phyloP scores from a whole-genome alignment of 92 coral and sea anemone genomes.

The Porites cylindrica region DNA sequence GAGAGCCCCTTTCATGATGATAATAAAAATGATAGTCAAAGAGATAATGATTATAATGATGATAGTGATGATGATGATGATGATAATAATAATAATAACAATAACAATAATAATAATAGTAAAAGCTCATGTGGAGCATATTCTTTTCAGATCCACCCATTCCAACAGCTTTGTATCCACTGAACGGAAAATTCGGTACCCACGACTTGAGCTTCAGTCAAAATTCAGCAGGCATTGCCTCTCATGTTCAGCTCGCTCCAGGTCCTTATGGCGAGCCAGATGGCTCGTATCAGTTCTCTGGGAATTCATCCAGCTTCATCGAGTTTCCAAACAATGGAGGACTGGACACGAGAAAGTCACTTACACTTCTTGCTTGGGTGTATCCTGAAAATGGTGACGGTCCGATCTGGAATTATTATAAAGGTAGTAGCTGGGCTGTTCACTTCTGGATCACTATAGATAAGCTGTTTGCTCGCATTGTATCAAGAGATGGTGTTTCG shows the following conservation, averaged over 20 bases:
- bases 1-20: too few relatives aligned
- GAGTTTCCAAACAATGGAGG: slow-evolving; percentile 37
- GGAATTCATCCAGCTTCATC: slow-evolving; percentile 41
- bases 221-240: slow-evolving; percentile 27
- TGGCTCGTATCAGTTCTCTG: slow-evolving; percentile 51
- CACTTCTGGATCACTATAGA: not conserved
- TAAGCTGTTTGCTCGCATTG: not conserved
- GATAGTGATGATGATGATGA: too few relatives aligned
- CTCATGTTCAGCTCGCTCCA: slow-evolving; percentile 31
- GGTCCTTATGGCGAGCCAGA: slow-evolving; percentile 48
- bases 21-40: too few relatives aligned
- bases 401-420: slow-evolving; percentile 4
- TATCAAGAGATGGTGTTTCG: not conserved
- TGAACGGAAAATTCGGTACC: slow-evolving; percentile 28
- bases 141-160: slow-evolving; percentile 1
- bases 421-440: not conserved
- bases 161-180: slow-evolving; percentile 44
- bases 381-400: slow-evolving; percentile 22
- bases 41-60: too few relatives aligned
- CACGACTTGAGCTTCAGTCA: slow-evolving; percentile 33
- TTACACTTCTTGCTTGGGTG: slow-evolving; percentile 7
- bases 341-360: slow-evolving; percentile 33
- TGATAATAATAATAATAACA: too few relatives aligned
- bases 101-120: not conserved
- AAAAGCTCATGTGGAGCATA: not conserved